phyloP scores from a whole-genome alignment of 2,113 vertebrate genomes.

The Crotalus horridus region DNA sequence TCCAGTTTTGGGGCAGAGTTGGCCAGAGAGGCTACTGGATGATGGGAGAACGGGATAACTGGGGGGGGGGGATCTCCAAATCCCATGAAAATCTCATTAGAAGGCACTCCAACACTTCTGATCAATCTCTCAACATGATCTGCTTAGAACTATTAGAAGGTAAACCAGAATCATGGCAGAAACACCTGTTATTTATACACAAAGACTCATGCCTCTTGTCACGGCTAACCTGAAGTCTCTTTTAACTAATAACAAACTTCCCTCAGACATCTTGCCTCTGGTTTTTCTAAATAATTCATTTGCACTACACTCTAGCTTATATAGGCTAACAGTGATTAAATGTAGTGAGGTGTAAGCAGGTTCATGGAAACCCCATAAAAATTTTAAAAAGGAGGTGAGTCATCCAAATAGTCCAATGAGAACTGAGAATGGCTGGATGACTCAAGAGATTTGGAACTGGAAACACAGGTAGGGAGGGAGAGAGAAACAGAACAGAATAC shows the following conservation, averaged over 20 bases:
- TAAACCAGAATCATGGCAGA: neutral
- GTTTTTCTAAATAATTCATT: neutral
- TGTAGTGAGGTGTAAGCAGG: neutral
- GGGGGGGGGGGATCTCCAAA: neutral
- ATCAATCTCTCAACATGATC: neutral
- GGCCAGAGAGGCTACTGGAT: neutral
- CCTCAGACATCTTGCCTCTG: neutral
- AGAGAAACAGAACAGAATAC: neutral
- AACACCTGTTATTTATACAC: rapidly evolving
- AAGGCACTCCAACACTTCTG: neutral
- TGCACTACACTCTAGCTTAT: neutral
- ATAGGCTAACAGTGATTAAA: neutral
- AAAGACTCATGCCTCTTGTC: neutral
- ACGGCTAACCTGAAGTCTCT: neutral
- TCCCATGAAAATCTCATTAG: neutral
- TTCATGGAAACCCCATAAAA: neutral
- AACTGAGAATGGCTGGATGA: neutral
- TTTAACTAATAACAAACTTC: neutral
- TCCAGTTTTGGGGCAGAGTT: no score
- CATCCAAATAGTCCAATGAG: neutral
- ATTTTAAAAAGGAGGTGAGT: neutral
- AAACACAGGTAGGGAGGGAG: neutral
- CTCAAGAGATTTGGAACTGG: neutral
- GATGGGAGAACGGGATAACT: neutral
- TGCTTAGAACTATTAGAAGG: neutral